These are phyloP conservation scores for Trogon melanurus DNA, from an alignment of 2,113 vertebrate genomes.

Conservation along the genomic window DNA sequence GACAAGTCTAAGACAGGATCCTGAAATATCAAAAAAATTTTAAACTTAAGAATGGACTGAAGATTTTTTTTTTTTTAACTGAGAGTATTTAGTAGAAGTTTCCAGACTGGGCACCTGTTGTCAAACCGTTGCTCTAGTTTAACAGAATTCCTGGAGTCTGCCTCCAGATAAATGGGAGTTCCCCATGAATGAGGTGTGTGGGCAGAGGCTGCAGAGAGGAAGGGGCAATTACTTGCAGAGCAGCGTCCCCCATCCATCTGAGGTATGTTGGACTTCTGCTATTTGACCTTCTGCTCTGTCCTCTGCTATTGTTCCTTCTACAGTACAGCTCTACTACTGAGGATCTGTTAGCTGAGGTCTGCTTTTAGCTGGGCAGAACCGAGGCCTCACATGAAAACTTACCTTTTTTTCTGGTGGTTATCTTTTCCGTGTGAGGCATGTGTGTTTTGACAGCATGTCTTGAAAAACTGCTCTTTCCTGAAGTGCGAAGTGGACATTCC, in stretches of 20 bases:
- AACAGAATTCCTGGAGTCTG: background rate
- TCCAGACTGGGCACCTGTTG: background rate
- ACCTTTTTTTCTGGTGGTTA: background rate
- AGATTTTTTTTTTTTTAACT: background rate
- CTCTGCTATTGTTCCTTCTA: background rate
- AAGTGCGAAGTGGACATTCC: background rate
- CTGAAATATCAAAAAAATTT: slow-evolving; percentile 4
- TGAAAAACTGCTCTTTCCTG: background rate
- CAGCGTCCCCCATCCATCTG: background rate
- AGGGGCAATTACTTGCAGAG: background rate
- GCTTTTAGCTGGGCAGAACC: background rate
- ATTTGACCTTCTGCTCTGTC: background rate
- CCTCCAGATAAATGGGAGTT: background rate
- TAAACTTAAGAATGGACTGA: background rate
- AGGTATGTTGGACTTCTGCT: background rate
- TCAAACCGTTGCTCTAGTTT: background rate
- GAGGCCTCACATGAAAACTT: background rate
- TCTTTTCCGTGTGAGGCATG: background rate
- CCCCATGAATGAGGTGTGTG: background rate
- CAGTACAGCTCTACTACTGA: background rate
- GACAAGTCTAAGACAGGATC: background rate
- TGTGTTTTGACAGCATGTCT: background rate
- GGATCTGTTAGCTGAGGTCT: background rate
- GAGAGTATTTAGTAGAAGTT: background rate
- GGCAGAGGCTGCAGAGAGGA: background rate